Conservation (phyloP, 2,113 vertebrate genomes). For the Phyllopteryx taeniolatus region DNA sequence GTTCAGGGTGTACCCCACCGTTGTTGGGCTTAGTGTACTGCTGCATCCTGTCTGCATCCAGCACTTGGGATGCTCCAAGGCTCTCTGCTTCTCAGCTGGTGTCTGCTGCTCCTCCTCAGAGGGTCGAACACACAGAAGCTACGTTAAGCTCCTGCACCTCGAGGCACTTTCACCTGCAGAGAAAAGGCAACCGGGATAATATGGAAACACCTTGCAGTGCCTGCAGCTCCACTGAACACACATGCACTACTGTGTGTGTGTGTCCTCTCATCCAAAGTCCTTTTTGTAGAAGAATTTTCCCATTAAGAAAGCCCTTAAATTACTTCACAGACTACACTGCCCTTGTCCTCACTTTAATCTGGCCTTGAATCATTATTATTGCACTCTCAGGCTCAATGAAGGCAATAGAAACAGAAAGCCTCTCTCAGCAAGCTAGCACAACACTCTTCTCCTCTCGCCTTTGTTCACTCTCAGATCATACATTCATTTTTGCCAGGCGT, state of each 20-base stretch:
- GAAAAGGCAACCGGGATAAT: conserved; percentile 44
- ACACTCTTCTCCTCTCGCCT: conserved; percentile 58
- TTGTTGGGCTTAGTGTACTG: background rate
- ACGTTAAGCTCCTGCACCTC: conserved; percentile 40
- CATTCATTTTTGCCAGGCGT: conserved; percentile 69
- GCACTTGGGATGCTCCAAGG: conserved; percentile 30
- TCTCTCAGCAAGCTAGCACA: conserved; percentile 64
- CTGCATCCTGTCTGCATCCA: background rate
- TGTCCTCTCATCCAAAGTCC: conserved; percentile 32
- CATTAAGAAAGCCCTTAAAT: conserved; percentile 63
- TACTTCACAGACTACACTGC: conserved; percentile 64
- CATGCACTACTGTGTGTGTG: conserved; percentile 3
- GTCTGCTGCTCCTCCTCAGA: conserved; percentile 5
- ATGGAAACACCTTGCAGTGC: conserved; percentile 60
- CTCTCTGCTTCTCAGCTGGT: conserved; percentile 20
- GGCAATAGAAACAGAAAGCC: conserved; percentile 63
- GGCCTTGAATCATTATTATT: conserved; percentile 69
- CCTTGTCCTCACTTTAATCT: conserved; percentile 64
- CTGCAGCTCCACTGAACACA: conserved; percentile 36
- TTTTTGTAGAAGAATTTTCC: conserved; percentile 59
- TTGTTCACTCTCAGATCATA: conserved; percentile 64
- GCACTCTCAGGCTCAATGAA: conserved; percentile 62
- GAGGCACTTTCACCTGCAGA: conserved; percentile 59
- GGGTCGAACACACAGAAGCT: conserved; percentile 18
- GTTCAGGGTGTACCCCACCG: background rate